These are phyloP conservation scores for Temnothorax nylanderi DNA, from an alignment of 1,140 invertebrate species.

Conservation along the genomic window DNA sequence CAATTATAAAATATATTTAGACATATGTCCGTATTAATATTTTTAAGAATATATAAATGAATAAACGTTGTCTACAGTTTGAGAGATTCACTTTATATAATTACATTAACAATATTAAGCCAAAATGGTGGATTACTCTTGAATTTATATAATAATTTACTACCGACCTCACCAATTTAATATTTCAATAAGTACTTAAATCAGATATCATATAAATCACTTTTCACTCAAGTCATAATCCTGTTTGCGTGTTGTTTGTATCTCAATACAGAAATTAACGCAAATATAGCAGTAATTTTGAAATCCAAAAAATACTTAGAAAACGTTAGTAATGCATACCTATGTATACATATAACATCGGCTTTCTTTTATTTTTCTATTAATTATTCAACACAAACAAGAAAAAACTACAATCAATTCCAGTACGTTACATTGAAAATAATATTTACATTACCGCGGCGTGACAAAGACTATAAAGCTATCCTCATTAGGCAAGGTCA, in stretches of 20 bases:
- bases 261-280: slow-evolving; percentile 8
- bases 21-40: not conserved
- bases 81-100: not conserved
- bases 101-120: slow-evolving; percentile 33
- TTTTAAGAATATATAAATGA: not conserved
- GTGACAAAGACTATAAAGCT: not conserved
- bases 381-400: not conserved
- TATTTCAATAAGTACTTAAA: slow-evolving; percentile 26
- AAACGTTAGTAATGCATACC: not conserved
- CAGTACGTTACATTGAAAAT: not conserved
- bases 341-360: not conserved
- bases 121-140: slow-evolving; percentile 17
- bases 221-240: slow-evolving; percentile 46
- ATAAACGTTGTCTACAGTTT: not conserved
- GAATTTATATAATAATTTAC: slow-evolving; percentile 27
- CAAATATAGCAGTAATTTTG: not conserved
- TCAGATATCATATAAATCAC: slow-evolving; percentile 31
- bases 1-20: not conserved
- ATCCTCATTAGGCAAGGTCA: not conserved
- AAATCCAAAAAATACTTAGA: not conserved
- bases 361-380: not conserved
- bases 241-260: slow-evolving; percentile 6
- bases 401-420: not conserved
- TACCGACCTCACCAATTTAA: slow-evolving; percentile 30
- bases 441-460: not conserved